phyloP scores from a whole-genome alignment of 2,113 vertebrate genomes.

The Hepsetus odoe region DNA sequence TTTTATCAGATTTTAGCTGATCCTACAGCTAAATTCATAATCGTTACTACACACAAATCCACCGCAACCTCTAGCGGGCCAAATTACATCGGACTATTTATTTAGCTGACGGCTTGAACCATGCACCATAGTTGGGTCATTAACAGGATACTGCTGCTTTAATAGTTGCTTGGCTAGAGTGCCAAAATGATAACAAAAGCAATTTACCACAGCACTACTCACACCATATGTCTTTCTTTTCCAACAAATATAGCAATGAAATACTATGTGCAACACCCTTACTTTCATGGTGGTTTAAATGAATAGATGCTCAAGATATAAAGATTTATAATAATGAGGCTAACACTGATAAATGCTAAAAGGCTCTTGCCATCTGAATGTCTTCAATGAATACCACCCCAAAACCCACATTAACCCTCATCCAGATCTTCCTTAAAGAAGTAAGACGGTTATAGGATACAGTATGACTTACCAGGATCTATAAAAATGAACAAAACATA shows the following conservation, averaged over 20 bases:
- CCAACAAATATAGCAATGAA: slow-evolving; percentile 17
- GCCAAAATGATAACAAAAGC: slow-evolving; percentile 19
- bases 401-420: too few relatives aligned
- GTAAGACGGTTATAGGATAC: too few relatives aligned
- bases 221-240: slow-evolving; percentile 12
- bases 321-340: too few relatives aligned
- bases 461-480: too few relatives aligned
- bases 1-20: slow-evolving; percentile 11
- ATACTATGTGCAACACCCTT: background rate
- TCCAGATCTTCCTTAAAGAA: too few relatives aligned
- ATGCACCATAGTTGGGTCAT: slow-evolving; percentile 36
- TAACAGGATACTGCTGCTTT: slow-evolving; percentile 36
- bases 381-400: too few relatives aligned
- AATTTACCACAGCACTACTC: background rate
- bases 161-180: slow-evolving; percentile 21
- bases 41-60: slow-evolving; percentile 33
- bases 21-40: slow-evolving; percentile 25
- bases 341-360: too few relatives aligned
- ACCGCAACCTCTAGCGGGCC: slow-evolving; percentile 24
- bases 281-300: slow-evolving; percentile 9
- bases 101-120: slow-evolving; percentile 27
- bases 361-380: too few relatives aligned
- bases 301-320: too few relatives aligned
- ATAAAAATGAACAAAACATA: too few relatives aligned
- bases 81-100: slow-evolving; percentile 35